Evolutionary conservation across 2,888 invertebrate species (phyloP).

Genomic region (Halictus quadricinctus): DNA sequence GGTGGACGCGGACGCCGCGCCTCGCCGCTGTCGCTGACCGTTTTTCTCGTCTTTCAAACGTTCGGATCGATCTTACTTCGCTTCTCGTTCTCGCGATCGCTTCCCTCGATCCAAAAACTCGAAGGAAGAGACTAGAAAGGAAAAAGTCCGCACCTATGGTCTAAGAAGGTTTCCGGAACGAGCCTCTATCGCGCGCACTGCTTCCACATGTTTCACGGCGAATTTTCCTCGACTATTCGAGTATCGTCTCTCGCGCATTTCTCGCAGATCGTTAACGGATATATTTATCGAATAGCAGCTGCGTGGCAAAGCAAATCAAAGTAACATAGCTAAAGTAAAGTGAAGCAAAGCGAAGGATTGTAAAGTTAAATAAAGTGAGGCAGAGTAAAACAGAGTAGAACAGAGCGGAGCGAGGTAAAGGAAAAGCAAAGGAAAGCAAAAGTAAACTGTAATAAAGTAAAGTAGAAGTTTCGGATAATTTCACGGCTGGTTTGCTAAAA

Average conservation of each 20-base stretch:
- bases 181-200: slow-evolving; percentile 40
- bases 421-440: too few relatives aligned
- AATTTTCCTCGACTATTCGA: slow-evolving; percentile 41
- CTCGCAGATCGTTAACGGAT: not conserved
- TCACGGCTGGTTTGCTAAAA: slow-evolving; percentile 31
- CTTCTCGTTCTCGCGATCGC: slow-evolving; percentile 20
- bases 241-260: slow-evolving; percentile 65
- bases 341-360: not conserved
- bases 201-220: slow-evolving; percentile 57
- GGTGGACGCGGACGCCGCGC: slow-evolving; percentile 50
- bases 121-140: slow-evolving; percentile 45
- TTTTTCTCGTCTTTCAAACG: not conserved
- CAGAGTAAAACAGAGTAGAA: too few relatives aligned
- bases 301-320: not conserved
- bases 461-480: slow-evolving; percentile 33
- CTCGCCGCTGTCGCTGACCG: slow-evolving; percentile 25
- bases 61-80: slow-evolving; percentile 53
- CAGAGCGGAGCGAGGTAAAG: too few relatives aligned
- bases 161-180: slow-evolving; percentile 42
- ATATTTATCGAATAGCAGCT: not conserved
- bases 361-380: too few relatives aligned
- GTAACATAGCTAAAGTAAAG: not conserved
- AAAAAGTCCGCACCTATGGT: slow-evolving; percentile 55
- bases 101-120: slow-evolving; percentile 22
- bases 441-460: not conserved